phyloP scores from a whole-genome alignment of 2,113 vertebrate species.

The Anas platyrhynchos region DNA sequence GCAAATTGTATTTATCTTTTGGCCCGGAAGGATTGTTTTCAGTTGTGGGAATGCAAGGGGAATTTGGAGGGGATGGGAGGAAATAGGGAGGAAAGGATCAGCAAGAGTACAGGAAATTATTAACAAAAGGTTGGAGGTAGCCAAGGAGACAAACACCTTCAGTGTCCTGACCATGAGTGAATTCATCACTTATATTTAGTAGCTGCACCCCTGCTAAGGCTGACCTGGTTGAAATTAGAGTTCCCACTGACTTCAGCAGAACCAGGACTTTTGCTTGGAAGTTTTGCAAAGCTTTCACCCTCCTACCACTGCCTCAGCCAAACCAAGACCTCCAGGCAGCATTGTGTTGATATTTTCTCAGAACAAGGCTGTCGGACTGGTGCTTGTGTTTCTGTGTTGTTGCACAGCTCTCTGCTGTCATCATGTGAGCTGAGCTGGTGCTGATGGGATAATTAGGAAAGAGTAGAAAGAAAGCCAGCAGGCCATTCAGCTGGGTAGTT shows the following conservation, averaged over 20 bases:
- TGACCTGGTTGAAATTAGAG: background rate
- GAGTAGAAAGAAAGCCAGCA: background rate
- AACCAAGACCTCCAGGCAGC: background rate
- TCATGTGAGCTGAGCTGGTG: background rate
- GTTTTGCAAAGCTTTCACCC: background rate
- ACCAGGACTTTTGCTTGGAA: background rate
- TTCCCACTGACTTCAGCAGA: background rate
- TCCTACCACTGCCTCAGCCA: background rate
- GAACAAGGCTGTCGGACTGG: background rate
- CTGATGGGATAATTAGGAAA: background rate
- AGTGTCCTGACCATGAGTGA: background rate
- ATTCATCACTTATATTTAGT: background rate
- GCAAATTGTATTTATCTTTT: background rate
- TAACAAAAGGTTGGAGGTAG: background rate
- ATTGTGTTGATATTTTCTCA: background rate
- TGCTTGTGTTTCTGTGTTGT: background rate
- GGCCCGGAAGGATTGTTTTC: background rate
- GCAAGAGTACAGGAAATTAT: background rate
- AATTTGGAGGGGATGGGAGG: background rate
- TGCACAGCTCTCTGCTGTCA: background rate
- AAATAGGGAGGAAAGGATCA: background rate
- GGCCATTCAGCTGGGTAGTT: background rate
- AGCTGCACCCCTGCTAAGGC: background rate
- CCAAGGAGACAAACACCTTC: background rate
- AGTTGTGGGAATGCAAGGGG: background rate